These are phyloP conservation scores for Macropodus opercularis DNA, from an alignment of 2,797 vertebrate genomes.

Conservation along the genomic window DNA sequence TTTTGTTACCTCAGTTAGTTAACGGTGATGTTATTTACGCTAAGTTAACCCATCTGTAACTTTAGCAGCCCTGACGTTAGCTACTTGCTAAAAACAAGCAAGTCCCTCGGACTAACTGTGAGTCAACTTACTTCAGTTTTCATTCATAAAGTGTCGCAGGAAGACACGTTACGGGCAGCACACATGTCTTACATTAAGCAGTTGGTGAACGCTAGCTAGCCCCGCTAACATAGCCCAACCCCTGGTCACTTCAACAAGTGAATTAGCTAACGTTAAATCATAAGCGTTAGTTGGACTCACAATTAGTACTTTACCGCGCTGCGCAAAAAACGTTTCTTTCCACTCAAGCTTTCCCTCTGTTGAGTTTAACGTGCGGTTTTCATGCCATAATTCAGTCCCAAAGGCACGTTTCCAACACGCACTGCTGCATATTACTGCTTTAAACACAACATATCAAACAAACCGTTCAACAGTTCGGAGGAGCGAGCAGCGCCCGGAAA, in stretches of 20 bases:
- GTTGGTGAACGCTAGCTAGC: background rate
- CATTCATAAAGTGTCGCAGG: background rate
- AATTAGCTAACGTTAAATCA: constrained; percentile 8
- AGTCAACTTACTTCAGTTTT: background rate
- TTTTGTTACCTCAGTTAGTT: background rate
- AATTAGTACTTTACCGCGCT: constrained; percentile 24
- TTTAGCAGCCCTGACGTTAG: constrained; percentile 39
- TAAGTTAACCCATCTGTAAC: constrained; percentile 18
- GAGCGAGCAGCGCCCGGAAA: constrained; percentile 55
- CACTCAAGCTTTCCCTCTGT: background rate
- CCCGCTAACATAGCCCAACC: background rate
- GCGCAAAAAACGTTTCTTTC: constrained; percentile 11
- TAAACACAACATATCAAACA: constrained; percentile 18
- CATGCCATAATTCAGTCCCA: background rate
- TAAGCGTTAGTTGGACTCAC: constrained; percentile 46
- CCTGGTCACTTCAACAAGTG: background rate
- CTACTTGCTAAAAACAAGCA: constrained; percentile 70
- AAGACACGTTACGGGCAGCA: background rate
- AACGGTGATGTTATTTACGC: background rate
- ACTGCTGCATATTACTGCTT: background rate
- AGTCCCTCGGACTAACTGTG: constrained; percentile 19
- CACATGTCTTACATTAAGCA: background rate
- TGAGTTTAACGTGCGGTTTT: background rate
- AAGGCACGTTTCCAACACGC: constrained; percentile 6
- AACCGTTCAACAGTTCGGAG: constrained; percentile 4